These are phyloP conservation scores for Chelidonichthys spinosus DNA, from an alignment of 2,797 vertebrate species.

Conservation along the genomic window DNA sequence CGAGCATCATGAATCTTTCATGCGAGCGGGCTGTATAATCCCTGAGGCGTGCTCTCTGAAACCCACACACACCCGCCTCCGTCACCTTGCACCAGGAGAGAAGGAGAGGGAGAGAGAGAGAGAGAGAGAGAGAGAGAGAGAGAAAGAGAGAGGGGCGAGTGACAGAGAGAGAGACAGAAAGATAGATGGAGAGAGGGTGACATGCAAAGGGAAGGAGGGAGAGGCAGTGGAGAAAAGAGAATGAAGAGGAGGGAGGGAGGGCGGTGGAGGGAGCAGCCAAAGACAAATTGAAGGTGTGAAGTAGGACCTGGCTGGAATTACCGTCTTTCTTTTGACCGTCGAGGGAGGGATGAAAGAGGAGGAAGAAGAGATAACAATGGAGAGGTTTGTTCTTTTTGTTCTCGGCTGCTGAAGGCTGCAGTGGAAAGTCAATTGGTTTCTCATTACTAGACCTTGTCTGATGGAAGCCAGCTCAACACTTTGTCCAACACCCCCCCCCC, in stretches of 20 bases:
- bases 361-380: conserved; percentile 58
- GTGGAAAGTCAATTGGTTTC: conserved; percentile 49
- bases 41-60: conserved; percentile 85
- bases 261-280: conserved; percentile 48
- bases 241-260: conserved; percentile 25
- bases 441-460: conserved; percentile 44
- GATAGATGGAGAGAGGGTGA: conserved; percentile 43
- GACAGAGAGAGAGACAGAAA: conserved; percentile 52
- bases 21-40: conserved; percentile 85
- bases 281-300: conserved; percentile 78
- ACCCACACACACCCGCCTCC: conserved; percentile 78
- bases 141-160: conserved; percentile 33
- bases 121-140: conserved; percentile 24
- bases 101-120: conserved; percentile 44
- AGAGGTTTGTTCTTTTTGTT: conserved; percentile 59
- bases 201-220: conserved; percentile 33
- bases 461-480: conserved; percentile 32
- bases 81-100: conserved; percentile 79
- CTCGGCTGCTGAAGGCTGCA: conserved; percentile 39
- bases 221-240: conserved; percentile 20
- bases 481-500: background rate
- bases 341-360: conserved; percentile 59
- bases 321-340: conserved; percentile 60
- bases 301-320: conserved; percentile 69
- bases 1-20: conserved; percentile 88